phyloP scores from a whole-genome alignment of 2,888 invertebrate species.

The Agrotis exclamationis region DNA sequence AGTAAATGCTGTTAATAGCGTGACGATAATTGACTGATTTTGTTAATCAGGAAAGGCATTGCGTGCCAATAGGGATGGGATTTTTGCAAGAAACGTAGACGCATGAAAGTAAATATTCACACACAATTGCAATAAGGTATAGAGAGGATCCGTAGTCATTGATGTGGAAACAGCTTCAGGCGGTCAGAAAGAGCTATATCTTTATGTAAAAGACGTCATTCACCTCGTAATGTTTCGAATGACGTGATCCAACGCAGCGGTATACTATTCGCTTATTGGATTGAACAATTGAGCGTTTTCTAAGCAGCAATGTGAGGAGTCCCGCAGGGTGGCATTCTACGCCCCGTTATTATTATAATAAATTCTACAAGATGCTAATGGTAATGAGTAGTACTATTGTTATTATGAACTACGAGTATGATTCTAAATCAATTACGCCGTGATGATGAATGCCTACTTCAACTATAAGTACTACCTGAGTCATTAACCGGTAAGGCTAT shows the following conservation, averaged over 20 bases:
- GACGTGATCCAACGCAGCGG: too few species aligned
- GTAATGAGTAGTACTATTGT: neutral
- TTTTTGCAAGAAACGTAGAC: constrained; percentile 25
- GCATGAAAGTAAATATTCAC: constrained; percentile 1
- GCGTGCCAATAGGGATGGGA: constrained; percentile 57
- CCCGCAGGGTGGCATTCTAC: constrained; percentile 15
- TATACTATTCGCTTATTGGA: neutral
- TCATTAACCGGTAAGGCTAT: constrained; percentile 32
- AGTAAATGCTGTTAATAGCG: constrained; percentile 58
- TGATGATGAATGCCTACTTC: constrained; percentile 19
- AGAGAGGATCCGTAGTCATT: too few species aligned
- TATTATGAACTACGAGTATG: constrained; percentile 5
- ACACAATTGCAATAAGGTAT: too few species aligned
- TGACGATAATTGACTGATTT: constrained; percentile 56
- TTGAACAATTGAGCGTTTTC: neutral
- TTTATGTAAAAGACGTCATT: too few species aligned
- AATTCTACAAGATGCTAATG: too few species aligned
- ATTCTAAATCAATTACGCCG: neutral
- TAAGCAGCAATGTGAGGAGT: neutral
- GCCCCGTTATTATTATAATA: neutral
- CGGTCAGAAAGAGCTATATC: too few species aligned
- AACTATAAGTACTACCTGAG: neutral
- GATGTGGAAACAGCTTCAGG: too few species aligned
- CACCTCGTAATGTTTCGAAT: too few species aligned
- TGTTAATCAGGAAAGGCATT: constrained; percentile 61